A percentile compares a stretch with the other conserved stretches of the same genome.
Evolutionary conservation across 2,797 vertebrate genomes (phyloP).

Genomic region (Sebastes reedi): DNA sequence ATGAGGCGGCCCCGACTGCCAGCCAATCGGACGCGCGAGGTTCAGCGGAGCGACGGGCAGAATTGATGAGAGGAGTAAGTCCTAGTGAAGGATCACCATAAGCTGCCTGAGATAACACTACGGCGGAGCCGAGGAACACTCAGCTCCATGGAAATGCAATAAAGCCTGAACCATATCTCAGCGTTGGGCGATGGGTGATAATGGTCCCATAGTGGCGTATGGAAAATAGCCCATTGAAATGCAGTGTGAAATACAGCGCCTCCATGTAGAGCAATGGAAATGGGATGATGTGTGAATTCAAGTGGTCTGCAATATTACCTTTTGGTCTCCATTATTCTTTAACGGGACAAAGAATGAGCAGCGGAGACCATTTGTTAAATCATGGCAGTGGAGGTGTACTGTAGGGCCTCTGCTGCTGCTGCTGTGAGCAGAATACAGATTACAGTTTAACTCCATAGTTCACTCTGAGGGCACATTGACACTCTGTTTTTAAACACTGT

Average conservation of each 20-base stretch:
- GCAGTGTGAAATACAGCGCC: constrained; percentile 49
- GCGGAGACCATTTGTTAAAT: constrained; percentile 31
- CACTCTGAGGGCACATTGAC: constrained; percentile 19
- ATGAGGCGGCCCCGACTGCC: constrained; percentile 32
- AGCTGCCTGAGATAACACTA: constrained; percentile 73
- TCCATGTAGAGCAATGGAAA: constrained; percentile 38
- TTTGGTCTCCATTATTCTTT: background rate
- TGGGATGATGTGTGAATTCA: constrained; percentile 44
- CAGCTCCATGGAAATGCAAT: constrained; percentile 75
- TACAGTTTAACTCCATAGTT: constrained; percentile 13
- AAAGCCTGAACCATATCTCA: constrained; percentile 67
- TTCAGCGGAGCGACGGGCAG: constrained; percentile 66
- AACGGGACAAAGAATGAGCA: constrained; percentile 38
- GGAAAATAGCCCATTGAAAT: constrained; percentile 67
- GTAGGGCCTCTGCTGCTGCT: constrained; percentile 15
- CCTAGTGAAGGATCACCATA: constrained; percentile 76
- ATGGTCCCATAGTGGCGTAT: constrained; percentile 35
- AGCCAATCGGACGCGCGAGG: constrained; percentile 67
- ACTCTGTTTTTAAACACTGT: background rate
- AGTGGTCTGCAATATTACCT: constrained; percentile 29
- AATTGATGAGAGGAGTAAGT: constrained; percentile 78
- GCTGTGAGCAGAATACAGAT: constrained; percentile 45
- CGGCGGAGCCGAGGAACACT: constrained; percentile 56
- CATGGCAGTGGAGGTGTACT: background rate
- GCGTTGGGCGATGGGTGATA: constrained; percentile 59